A percentile compares a stretch with the other conserved stretches of the same genome.
Conservation (phyloP, 2,888 invertebrate species). For the Luperina nickerlii region DNA sequence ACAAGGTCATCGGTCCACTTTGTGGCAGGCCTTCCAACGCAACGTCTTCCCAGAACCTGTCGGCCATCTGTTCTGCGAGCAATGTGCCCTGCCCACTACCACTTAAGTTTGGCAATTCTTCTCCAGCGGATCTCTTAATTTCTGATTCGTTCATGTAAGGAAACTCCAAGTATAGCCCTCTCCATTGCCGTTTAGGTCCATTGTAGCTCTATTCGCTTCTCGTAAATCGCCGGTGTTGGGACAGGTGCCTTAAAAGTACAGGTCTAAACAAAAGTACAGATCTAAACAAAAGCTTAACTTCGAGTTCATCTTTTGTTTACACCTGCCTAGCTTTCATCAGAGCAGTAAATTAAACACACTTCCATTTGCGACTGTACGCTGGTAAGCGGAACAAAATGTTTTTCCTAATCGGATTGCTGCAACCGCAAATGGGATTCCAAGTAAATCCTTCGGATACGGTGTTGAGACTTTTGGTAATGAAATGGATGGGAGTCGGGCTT, state of each 20-base stretch:
- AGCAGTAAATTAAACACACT: constrained; percentile 22
- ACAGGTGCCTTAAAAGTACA: too few relatives aligned
- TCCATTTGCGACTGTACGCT: constrained; percentile 15
- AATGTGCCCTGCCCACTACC: too few relatives aligned
- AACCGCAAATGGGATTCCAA: constrained; percentile 14
- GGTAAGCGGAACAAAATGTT: constrained; percentile 20
- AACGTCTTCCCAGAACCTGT: too few relatives aligned
- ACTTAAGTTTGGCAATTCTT: too few relatives aligned
- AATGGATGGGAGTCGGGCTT: background rate
- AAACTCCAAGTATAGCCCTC: too few relatives aligned
- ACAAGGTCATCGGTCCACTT: too few relatives aligned
- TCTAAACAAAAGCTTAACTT: constrained; percentile 41
- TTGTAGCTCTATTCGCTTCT: background rate
- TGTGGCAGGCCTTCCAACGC: too few relatives aligned
- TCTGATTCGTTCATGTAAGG: too few relatives aligned
- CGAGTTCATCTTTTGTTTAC: background rate
- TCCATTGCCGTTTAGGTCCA: too few relatives aligned
- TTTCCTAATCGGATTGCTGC: constrained; percentile 40
- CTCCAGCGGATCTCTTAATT: too few relatives aligned
- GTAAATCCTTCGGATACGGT: constrained; percentile 13
- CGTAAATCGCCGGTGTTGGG: background rate
- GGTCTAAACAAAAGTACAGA: constrained; percentile 1
- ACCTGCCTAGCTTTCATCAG: constrained; percentile 16
- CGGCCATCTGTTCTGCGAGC: too few relatives aligned
- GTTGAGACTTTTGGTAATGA: constrained; percentile 13